These are phyloP conservation scores for Bucco capensis DNA, from an alignment of 2,113 vertebrate genomes.

Conservation along the genomic window DNA sequence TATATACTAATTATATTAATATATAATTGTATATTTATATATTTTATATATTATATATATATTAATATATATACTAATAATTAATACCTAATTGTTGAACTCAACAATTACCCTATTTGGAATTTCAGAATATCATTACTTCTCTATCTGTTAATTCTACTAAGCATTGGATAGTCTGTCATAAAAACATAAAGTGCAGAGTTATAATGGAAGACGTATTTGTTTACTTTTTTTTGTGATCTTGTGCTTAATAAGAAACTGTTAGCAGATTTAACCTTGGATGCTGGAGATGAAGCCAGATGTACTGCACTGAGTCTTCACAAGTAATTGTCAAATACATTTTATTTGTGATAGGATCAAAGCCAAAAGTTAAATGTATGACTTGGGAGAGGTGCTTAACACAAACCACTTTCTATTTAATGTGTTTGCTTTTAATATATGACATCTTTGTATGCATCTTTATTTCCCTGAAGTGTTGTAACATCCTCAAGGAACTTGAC, in stretches of 20 bases:
- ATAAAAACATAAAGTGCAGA: neutral
- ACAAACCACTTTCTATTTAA: neutral
- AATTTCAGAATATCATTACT: neutral
- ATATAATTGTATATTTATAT: no score
- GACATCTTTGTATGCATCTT: neutral
- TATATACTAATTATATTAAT: no score
- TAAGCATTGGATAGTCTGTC: neutral
- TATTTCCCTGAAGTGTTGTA: neutral
- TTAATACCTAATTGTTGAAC: no score
- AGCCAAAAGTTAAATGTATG: neutral
- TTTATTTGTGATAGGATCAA: neutral
- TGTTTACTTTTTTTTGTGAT: neutral
- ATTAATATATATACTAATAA: no score
- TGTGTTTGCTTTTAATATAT: neutral
- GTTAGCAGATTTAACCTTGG: neutral
- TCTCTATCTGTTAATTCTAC: neutral
- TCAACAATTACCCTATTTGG: neutral
- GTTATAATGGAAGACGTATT: neutral
- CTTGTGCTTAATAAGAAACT: neutral
- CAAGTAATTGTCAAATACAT: neutral
- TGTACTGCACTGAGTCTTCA: neutral
- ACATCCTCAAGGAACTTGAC: neutral
- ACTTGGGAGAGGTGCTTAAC: neutral
- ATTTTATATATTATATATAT: no score
- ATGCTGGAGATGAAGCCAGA: neutral